phyloP scores from a whole-genome alignment of 2,797 vertebrate genomes.

The Monodelphis domestica region DNA sequence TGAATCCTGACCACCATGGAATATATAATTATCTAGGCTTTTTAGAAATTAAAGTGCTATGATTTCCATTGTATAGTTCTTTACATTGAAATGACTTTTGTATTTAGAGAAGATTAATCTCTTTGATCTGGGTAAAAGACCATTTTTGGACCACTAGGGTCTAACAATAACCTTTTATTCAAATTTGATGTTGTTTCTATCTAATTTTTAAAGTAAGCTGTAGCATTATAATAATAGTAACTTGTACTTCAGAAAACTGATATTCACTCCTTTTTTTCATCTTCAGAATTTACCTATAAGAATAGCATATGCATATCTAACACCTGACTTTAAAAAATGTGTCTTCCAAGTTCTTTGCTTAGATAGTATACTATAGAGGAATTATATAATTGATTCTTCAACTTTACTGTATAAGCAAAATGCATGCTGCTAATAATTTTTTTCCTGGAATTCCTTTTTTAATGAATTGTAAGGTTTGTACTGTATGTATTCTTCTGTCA shows the following conservation, averaged over 20 bases:
- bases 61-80: slow-evolving; percentile 83
- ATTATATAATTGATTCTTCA: slow-evolving; percentile 60
- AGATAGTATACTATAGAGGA: slow-evolving; percentile 38
- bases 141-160: slow-evolving; percentile 74
- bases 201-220: slow-evolving; percentile 79
- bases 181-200: slow-evolving; percentile 77
- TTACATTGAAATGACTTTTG: slow-evolving; percentile 82
- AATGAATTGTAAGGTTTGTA: slow-evolving; percentile 74
- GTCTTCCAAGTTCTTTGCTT: slow-evolving; percentile 53
- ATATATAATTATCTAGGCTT: slow-evolving; percentile 82
- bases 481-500: slow-evolving; percentile 71
- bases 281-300: slow-evolving; percentile 46
- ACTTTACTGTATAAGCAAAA: slow-evolving; percentile 59
- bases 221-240: slow-evolving; percentile 68
- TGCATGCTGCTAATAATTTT: slow-evolving; percentile 76
- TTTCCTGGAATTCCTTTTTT: slow-evolving; percentile 72
- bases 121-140: slow-evolving; percentile 74
- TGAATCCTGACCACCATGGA: slow-evolving; percentile 73
- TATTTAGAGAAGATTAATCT: slow-evolving; percentile 83
- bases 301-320: slow-evolving; percentile 39
- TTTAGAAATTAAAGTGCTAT: slow-evolving; percentile 82
- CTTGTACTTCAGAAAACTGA: slow-evolving; percentile 52
- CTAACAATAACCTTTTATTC: slow-evolving; percentile 77
- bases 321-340: slow-evolving; percentile 14
- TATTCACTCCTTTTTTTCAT: slow-evolving; percentile 27